phyloP scores from a whole-genome alignment of 2,113 vertebrate genomes.

The Egretta garzetta region DNA sequence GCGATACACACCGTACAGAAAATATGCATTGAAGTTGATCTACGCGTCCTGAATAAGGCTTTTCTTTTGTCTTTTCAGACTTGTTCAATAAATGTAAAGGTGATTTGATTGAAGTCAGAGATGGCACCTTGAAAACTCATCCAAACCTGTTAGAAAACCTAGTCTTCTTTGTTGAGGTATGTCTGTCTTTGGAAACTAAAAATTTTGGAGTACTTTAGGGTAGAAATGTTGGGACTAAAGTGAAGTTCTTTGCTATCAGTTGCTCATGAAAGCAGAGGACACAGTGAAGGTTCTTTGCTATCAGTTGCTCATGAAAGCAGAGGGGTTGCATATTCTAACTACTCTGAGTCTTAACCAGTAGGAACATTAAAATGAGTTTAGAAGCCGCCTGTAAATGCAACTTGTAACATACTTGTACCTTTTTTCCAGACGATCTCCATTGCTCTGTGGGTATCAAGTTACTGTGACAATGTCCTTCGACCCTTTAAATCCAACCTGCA shows the following conservation, averaged over 20 bases:
- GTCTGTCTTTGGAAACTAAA: background rate
- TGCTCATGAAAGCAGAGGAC: background rate
- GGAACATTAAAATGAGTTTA: background rate
- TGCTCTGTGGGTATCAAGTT: constrained; percentile 88
- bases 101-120: constrained; percentile 88
- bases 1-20: background rate
- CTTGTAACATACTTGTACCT: background rate
- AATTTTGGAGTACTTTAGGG: background rate
- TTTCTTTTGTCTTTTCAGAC: constrained; percentile 75
- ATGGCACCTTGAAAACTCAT: constrained; percentile 83
- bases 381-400: background rate
- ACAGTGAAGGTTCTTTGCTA: background rate
- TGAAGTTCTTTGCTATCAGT: background rate
- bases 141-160: constrained; percentile 89
- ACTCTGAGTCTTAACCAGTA: background rate
- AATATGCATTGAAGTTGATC: background rate
- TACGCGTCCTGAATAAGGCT: background rate
- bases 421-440: constrained; percentile 85
- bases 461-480: constrained; percentile 88
- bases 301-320: background rate
- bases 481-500: constrained; percentile 94
- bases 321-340: background rate
- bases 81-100: constrained; percentile 92
- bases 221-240: background rate
- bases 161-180: constrained; percentile 97